Evolutionary conservation across 2,797 vertebrate genomes (phyloP).

Genomic region (Eulemur rubriventer): DNA sequence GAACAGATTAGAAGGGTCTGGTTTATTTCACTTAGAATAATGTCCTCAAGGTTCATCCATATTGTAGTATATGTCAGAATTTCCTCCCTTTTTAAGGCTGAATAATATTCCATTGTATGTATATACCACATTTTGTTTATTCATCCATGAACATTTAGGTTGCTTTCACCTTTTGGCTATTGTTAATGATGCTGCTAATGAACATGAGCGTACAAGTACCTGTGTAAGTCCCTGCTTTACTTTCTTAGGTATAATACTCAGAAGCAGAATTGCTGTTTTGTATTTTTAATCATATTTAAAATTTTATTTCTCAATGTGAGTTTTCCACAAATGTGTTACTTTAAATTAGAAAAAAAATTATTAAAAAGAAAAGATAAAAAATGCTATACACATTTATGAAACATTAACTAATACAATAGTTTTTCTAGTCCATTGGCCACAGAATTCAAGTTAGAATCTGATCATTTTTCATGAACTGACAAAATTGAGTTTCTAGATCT

Average conservation of each 20-base stretch:
- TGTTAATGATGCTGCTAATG: not conserved
- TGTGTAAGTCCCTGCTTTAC: not conserved
- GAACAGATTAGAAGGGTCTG: not conserved
- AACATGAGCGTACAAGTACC: not conserved
- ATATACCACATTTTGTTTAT: not conserved
- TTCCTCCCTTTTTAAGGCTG: not conserved
- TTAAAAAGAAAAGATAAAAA: not conserved
- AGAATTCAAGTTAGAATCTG: slow-evolving; percentile 24
- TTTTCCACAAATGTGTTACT: not conserved
- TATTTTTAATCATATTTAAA: not conserved
- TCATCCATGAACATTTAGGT: not conserved
- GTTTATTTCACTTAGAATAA: not conserved
- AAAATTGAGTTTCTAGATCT: not conserved
- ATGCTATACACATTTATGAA: not conserved
- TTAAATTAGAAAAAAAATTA: not conserved
- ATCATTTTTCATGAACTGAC: not conserved
- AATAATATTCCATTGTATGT: not conserved
- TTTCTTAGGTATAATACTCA: not conserved
- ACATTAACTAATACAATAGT: not conserved
- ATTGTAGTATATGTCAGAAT: not conserved
- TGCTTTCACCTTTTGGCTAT: not conserved
- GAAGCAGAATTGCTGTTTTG: not conserved
- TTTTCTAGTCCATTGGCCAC: not conserved
- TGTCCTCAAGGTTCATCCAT: not conserved
- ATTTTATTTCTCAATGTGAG: not conserved